Evolutionary conservation across 1,140 invertebrate genomes (phyloP).

Genomic region (Pogonomyrmex californicus): DNA sequence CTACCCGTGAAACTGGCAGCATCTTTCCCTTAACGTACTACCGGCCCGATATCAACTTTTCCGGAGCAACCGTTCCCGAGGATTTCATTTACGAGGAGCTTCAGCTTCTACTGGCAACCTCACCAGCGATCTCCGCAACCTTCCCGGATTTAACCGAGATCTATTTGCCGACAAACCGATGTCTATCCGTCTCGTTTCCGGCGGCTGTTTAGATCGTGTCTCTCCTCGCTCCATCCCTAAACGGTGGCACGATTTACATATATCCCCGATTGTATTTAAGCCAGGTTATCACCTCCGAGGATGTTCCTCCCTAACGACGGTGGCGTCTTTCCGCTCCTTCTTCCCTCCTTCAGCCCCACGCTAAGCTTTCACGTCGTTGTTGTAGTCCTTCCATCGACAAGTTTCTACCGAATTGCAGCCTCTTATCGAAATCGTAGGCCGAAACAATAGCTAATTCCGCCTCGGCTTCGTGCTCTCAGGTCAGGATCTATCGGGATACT

Average conservation of each 20-base stretch:
- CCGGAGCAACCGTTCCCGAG: conserved; percentile 61
- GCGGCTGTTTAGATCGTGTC: conserved; percentile 69
- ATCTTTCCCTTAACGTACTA: conserved; percentile 58
- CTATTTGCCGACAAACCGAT: conserved; percentile 72
- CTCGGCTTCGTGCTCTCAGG: conserved; percentile 38
- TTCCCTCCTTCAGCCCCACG: background rate
- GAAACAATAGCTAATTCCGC: conserved; percentile 73
- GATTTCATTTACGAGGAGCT: conserved; percentile 74
- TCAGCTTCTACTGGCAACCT: background rate
- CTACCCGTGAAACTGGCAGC: conserved; percentile 16
- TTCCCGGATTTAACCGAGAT: conserved; percentile 67
- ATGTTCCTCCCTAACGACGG: conserved; percentile 20
- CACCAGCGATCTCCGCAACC: conserved; percentile 34
- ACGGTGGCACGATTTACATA: conserved; percentile 67
- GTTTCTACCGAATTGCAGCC: conserved; percentile 62
- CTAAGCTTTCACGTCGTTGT: conserved; percentile 37
- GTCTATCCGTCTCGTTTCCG: conserved; percentile 65
- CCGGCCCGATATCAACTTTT: conserved; percentile 62
- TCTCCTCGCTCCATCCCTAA: background rate
- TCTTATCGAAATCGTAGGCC: conserved; percentile 68
- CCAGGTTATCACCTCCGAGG: conserved; percentile 59
- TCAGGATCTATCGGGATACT: conserved; percentile 71
- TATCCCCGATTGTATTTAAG: conserved; percentile 62
- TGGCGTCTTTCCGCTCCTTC: background rate
- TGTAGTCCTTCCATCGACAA: conserved; percentile 56